These are phyloP conservation scores for Lacerta bilineata DNA, from an alignment of 2,797 vertebrate species.

Conservation along the genomic window DNA sequence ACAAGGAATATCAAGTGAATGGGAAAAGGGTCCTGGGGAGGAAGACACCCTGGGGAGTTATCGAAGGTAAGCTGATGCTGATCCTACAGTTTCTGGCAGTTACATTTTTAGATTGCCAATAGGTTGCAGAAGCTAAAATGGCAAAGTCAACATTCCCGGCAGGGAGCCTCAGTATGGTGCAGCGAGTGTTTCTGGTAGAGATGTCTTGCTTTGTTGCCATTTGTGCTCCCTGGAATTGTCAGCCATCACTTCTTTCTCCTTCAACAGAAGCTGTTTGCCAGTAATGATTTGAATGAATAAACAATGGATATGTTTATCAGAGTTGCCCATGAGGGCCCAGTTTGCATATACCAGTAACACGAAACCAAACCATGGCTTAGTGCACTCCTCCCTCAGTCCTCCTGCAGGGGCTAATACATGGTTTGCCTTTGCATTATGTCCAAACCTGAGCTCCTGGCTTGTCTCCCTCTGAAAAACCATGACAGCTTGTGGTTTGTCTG, in stretches of 20 bases:
- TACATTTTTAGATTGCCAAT: not conserved
- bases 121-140: not conserved
- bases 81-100: not conserved
- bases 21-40: slow-evolving; percentile 94
- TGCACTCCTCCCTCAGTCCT: too few species aligned
- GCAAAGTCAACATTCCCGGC: not conserved
- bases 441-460: too few species aligned
- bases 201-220: not conserved
- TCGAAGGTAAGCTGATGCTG: slow-evolving; percentile 88
- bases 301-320: not conserved
- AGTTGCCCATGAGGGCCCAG: not conserved
- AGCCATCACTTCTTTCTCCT: too few species aligned
- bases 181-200: not conserved
- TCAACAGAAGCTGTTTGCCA: not conserved
- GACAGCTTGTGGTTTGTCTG: too few species aligned
- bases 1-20: slow-evolving; percentile 98
- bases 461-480: too few species aligned
- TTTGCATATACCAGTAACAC: too few species aligned
- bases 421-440: too few species aligned
- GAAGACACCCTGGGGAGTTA: slow-evolving; percentile 97
- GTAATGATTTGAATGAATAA: not conserved
- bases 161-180: not conserved
- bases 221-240: not conserved
- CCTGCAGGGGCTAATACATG: too few species aligned
- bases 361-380: too few species aligned